Percentiles rank a stretch among this genome's conserved stretches.
Evolutionary conservation across 1,140 invertebrate genomes (phyloP).

Genomic region (Drosophila virilis): DNA sequence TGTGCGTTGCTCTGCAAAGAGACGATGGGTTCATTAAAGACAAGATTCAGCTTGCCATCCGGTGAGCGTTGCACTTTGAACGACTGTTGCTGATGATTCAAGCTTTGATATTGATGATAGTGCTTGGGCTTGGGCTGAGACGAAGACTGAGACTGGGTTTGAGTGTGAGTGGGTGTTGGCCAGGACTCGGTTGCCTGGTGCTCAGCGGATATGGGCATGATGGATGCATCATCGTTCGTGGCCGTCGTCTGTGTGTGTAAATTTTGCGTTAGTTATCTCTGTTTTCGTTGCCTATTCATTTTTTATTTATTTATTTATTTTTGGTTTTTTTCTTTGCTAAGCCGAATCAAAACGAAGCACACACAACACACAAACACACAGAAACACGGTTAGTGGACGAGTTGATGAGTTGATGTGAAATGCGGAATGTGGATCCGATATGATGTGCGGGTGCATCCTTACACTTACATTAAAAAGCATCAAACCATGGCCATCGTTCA

Average conservation of each 20-base stretch:
- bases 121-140: conserved; percentile 46
- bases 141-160: conserved; percentile 20
- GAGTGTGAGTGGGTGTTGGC: conserved; percentile 16
- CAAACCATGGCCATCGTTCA: conserved; percentile 55
- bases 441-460: not conserved
- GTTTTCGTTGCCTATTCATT: not conserved
- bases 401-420: not conserved
- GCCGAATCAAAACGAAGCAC: conserved; percentile 31
- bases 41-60: conserved; percentile 81
- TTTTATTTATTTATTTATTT: not conserved
- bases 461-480: conserved; percentile 74
- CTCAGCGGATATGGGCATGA: conserved; percentile 72
- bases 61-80: conserved; percentile 83
- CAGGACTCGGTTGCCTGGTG: conserved; percentile 17
- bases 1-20: conserved; percentile 60
- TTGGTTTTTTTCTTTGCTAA: not conserved
- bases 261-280: conserved; percentile 57
- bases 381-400: conserved; percentile 41
- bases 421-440: not conserved
- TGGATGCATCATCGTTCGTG: conserved; percentile 67
- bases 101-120: conserved; percentile 74
- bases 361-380: conserved; percentile 53
- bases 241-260: conserved; percentile 73
- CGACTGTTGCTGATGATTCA: conserved; percentile 66
- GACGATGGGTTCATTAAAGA: conserved; percentile 78